Evolutionary conservation across 1,140 invertebrate genomes (phyloP).

Genomic region (Adoxophyes honmai): DNA sequence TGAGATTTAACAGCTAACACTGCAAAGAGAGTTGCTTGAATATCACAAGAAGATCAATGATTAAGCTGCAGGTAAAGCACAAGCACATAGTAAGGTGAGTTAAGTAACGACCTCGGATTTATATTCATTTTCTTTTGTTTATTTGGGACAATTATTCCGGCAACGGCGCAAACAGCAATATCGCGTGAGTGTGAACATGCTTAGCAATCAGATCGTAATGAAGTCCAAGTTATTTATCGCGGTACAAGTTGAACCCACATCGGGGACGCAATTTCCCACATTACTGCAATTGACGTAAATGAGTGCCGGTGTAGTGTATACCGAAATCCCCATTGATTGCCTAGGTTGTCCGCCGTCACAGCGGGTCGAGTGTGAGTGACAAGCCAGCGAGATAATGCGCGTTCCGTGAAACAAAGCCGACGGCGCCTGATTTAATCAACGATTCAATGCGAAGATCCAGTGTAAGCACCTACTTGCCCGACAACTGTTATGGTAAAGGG

Average conservation of each 20-base stretch:
- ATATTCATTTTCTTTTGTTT: background rate
- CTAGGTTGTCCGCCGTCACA: slow-evolving; percentile 25
- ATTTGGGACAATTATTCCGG: slow-evolving; percentile 1
- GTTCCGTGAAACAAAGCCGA: slow-evolving; percentile 42
- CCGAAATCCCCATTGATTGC: slow-evolving; percentile 2
- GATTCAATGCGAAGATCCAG: slow-evolving; percentile 39
- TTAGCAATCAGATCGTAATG: slow-evolving; percentile 2
- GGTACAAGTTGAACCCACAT: background rate
- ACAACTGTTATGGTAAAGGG: slow-evolving; percentile 32
- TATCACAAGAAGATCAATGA: no score
- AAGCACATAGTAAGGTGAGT: background rate
- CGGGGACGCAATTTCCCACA: background rate
- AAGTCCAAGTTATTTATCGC: background rate
- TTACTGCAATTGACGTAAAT: background rate
- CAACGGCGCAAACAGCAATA: slow-evolving; percentile 7
- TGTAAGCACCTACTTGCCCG: slow-evolving; percentile 26
- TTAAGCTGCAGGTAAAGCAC: no score
- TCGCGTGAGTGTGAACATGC: slow-evolving; percentile 11
- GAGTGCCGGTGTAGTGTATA: background rate
- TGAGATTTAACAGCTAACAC: no score
- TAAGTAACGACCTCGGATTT: background rate
- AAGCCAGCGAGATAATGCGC: slow-evolving; percentile 43
- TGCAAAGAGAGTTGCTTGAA: no score
- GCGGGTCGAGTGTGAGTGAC: slow-evolving; percentile 41
- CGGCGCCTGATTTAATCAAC: slow-evolving; percentile 47